Base-by-base conservation (phyloP, 2,797 vertebrate species). In the Gambelia wislizenii region DNA sequence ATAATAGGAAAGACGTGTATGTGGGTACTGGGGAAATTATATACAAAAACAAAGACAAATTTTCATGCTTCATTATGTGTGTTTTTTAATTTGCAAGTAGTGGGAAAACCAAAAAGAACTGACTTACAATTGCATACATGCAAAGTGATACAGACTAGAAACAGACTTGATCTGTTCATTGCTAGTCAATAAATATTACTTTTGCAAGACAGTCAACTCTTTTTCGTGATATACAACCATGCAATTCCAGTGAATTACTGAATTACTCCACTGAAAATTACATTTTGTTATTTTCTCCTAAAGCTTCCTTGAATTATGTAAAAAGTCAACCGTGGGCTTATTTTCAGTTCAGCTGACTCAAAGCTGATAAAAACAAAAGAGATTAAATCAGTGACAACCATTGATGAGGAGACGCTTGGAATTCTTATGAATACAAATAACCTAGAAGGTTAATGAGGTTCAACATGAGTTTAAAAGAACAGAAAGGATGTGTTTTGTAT, bases 391-490 rank as follows among this genome's bases (percentile, higher is more conserved):
- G 81, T 82, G 83, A 75, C 86, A 95, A 92, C 59, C 85, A 90
- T 1, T 95, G 93, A 94, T 91, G 74, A 90, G 91, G 42, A 82
- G 89, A 91, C 86, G 85, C 87, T 93, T 94, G 85, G 81, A 92
- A 93, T 92, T 92, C 90, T 95, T 91, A 93, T 89, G 87, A 91
- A 96, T 96, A 90, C 86, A 93, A 95, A 96, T 93, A 92, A 88
- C 84, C 91, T 91, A 94, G 92, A 95, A 95, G 90, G 92, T 95
- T 96, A 96, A 96, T 95, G 94, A 96, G 92, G 87, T 95, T 94
- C 93, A 91, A 87, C 82, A 84, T 87, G 80, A 88, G 87, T 91
- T 94, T 92, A 92, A 86, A 94, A 90, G 83, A 94, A 92, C 80
- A 83, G 33, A 83, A 90, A 54, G 90, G 87, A 89, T 85, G 27